A percentile compares a stretch with the other conserved stretches of the same genome.
Evolutionary conservation across 2,797 vertebrate genomes (phyloP).

Genomic region (Artibeus jamaicensis): DNA sequence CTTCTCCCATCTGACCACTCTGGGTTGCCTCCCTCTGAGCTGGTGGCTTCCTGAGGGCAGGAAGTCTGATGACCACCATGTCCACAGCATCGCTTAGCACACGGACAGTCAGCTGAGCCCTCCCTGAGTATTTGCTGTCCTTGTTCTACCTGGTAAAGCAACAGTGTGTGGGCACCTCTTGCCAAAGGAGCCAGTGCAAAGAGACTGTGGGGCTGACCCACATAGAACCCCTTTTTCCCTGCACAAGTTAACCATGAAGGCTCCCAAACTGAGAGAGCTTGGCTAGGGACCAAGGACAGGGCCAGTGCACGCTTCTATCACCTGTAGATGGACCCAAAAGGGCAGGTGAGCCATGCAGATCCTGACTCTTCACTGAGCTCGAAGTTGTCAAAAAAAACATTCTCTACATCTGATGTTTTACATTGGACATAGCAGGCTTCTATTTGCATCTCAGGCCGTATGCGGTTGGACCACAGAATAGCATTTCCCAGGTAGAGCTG

Average conservation of each 20-base stretch:
- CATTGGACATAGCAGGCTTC: conserved; percentile 65
- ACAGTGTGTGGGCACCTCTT: not conserved
- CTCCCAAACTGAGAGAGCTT: not conserved
- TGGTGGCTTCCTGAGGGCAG: not conserved
- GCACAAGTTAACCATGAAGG: not conserved
- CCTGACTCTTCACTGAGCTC: not conserved
- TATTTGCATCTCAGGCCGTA: conserved; percentile 74
- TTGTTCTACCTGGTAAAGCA: not conserved
- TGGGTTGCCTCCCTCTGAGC: not conserved
- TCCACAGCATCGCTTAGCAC: not conserved
- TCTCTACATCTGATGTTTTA: rapidly evolving
- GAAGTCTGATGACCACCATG: not conserved
- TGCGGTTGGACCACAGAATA: not conserved
- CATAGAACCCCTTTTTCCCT: not conserved
- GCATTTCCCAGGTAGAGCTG: not conserved
- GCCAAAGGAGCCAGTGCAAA: not conserved
- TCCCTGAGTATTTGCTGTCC: not conserved
- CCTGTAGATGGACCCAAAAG: conserved; percentile 78
- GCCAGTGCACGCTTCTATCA: not conserved
- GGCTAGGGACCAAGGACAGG: not conserved
- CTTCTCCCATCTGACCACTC: not conserved
- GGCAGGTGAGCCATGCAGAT: conserved; percentile 66
- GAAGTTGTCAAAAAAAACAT: conserved; percentile 35
- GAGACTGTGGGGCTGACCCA: rapidly evolving
- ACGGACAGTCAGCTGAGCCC: not conserved